Base-by-base conservation (phyloP, 2,113 vertebrate species). In the Nanger granti region DNA sequence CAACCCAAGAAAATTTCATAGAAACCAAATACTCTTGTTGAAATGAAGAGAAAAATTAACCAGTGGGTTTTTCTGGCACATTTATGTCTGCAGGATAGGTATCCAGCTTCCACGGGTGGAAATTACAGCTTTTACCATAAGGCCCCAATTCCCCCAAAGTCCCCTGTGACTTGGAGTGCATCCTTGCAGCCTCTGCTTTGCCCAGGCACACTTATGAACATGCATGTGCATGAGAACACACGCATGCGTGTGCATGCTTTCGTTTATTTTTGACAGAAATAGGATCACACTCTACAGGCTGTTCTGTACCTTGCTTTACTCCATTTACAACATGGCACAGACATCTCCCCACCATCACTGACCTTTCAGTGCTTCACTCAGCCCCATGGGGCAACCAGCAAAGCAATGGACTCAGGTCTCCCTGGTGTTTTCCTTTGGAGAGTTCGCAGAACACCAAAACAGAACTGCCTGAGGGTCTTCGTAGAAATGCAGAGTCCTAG, bases 241-340 rank as follows among this genome's bases (percentile, higher is more conserved):
- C 2, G 34, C 9, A 22, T 26, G 13, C 3, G 0, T 4, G 8
- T 26, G 18, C 24, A 57, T 1, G 1, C 7, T 44, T 95, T 31
- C 12, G 11, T 88, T 94, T 91, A 10, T 86, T 79, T 84, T 57
- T 49, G 20, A 80, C 15, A 44, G 55, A 95, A 84, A 62, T 10
- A 69, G 47, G 34, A 49, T 37, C 28, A 54, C 11, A 4, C 17
- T 47, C 9, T 37, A 52, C 34, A 29, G 79, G 14, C 47, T 64
- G 8, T 49, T 62, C 34, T 31, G 11, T 13, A 11, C 31, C 44
- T 94, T 37, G 82, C 24, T 88, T 79, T 90, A 41, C 34, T 85
- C 60, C 8, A 2, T 57, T 28, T 80, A 69, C 57, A 37, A 8
- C 2, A 3, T 2, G 12, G 59, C 60, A 37, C 3, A 4, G 22